Evolutionary conservation across 2,888 invertebrate genomes (phyloP), one percentile per base, ranked within the genome.

Genomic region (Cryptus armator): DNA sequence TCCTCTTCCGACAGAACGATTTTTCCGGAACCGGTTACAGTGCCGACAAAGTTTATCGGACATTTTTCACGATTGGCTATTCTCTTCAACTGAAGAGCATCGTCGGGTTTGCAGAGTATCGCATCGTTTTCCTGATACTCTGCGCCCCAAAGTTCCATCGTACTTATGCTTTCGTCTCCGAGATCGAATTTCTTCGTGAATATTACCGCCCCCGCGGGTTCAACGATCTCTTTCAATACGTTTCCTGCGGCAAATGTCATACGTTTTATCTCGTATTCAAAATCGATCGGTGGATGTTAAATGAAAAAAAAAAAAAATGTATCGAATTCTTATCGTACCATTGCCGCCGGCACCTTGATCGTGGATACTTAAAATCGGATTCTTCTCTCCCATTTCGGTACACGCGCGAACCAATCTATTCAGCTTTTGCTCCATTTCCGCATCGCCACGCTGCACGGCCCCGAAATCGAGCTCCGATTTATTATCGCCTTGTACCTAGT

Each of bases 261-360:
- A 19, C 37, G 74, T 71, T 59, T 62, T 5, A 59, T 12, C 24
- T 19, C 24, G 24, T 10, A 19, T 56, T 9, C 3, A 19, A 44
- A 16, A 46, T 44, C 4, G 19, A 43, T n/a, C 4, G 3, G 12
- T 6, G 16, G 16, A 43, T 29, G 3, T 9, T 32, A 32, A 71
- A 71, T 46, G 16, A 46, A 14, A 4, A 9, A 7, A 7, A 0
- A 46, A 14, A 4, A 9, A 7, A 7, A 0, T 4, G 2, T 10
- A 29, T 10, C 32, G 4, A 66, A 56, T 37, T 6, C 3, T 37
- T 14, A 46, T 7, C 83, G 84, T 90, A 94, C 95, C 98, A 92
- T 98, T 98, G 43, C 99, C 99, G n/a, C 99, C 99, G 9, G 99
- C 99, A 24, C 99, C 99, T 95, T 99, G 99, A 94, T 99, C 99